A percentile compares a stretch with the other conserved stretches of the same genome.
These are phyloP conservation scores for Esox niger DNA, from an alignment of 2,113 vertebrate species.

Conservation along the genomic window DNA sequence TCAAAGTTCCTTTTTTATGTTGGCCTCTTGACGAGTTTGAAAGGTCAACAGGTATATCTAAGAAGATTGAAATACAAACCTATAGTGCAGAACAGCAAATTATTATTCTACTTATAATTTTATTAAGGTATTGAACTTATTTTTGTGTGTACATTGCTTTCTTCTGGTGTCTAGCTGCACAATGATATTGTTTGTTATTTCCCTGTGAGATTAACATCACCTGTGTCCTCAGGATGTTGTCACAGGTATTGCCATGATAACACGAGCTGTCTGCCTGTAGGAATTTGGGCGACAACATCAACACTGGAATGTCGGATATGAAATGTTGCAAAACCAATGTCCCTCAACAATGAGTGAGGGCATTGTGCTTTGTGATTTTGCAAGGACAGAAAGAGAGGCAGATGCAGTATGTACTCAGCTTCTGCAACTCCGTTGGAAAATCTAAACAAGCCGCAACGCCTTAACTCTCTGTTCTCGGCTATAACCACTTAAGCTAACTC, in stretches of 20 bases:
- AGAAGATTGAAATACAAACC: not conserved
- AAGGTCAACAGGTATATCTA: conserved; percentile 16
- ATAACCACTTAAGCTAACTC: too few species aligned
- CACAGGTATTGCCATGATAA: not conserved
- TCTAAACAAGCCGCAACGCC: too few species aligned
- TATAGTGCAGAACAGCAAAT: not conserved
- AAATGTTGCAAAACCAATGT: conserved; percentile 1
- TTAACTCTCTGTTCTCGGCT: too few species aligned
- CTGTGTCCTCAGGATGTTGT: conserved; percentile 5
- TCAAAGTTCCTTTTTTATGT: conserved; percentile 35
- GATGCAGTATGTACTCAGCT: too few species aligned
- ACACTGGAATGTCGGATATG: conserved; percentile 28
- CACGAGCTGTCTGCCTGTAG: not conserved
- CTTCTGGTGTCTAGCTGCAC: not conserved
- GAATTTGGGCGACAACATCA: conserved; percentile 11
- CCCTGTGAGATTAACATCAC: not conserved
- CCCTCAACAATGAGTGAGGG: not conserved
- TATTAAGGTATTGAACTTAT: not conserved
- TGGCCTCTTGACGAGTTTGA: conserved; percentile 8
- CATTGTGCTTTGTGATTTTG: conserved; percentile 24
- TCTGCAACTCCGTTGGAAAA: too few species aligned
- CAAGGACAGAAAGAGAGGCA: not conserved
- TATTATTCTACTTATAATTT: conserved; percentile 1
- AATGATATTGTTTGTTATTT: not conserved
- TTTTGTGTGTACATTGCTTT: conserved; percentile 14